phyloP scores from a whole-genome alignment of 1,140 invertebrate genomes.

The Mycetomoellerius zeteki region DNA sequence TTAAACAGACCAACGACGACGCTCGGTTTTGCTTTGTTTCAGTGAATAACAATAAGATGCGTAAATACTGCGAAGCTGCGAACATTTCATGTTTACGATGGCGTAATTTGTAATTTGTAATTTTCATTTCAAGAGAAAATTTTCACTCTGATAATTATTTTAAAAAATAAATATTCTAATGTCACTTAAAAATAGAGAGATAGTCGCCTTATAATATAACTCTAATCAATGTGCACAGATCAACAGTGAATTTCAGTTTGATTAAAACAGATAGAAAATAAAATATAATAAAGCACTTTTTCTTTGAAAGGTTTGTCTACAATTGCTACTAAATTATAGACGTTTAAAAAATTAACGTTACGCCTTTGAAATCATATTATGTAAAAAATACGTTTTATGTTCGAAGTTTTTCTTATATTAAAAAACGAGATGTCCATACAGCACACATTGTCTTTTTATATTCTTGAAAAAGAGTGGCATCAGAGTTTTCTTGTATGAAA shows the following conservation, averaged over 20 bases:
- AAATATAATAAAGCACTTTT: not conserved
- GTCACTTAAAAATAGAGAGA: not conserved
- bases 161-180: not conserved
- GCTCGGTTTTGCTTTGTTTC: conserved; percentile 40
- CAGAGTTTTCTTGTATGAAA: no score
- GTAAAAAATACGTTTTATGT: not conserved
- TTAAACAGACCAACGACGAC: conserved; percentile 65
- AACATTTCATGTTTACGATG: not conserved
- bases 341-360: not conserved
- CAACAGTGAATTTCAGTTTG: not conserved
- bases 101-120: not conserved
- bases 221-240: not conserved
- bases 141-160: not conserved
- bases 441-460: no score
- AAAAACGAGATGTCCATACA: not conserved
- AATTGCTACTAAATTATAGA: not conserved
- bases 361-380: not conserved
- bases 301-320: not conserved
- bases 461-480: no score
- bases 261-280: not conserved
- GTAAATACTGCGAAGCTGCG: not conserved
- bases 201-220: not conserved
- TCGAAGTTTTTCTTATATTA: not conserved
- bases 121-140: not conserved
- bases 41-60: conserved; percentile 31